phyloP scores from a whole-genome alignment of 2,113 vertebrate species.

The Solea senegalensis region DNA sequence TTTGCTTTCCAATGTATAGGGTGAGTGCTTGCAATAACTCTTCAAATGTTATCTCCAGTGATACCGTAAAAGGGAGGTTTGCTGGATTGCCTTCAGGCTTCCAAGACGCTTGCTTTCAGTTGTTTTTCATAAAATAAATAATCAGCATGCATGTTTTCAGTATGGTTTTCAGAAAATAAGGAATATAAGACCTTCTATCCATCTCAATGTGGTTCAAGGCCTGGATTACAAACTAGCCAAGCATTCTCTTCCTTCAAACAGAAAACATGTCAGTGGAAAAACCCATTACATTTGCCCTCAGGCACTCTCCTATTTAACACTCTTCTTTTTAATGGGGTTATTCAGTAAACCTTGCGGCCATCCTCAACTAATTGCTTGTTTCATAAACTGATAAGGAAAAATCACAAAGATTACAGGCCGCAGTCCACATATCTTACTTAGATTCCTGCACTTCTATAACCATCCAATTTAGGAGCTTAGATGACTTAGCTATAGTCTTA shows the following conservation, averaged over 20 bases:
- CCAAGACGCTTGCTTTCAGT: neutral
- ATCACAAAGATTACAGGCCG: conserved; percentile 55
- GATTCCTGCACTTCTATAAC: conserved; percentile 47
- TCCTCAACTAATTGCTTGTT: conserved; percentile 73
- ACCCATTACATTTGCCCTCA: conserved; percentile 68
- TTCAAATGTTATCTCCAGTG: conserved; percentile 33
- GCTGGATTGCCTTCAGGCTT: neutral
- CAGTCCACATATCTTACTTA: conserved; percentile 60
- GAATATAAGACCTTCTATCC: conserved; percentile 19
- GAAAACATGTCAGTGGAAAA: conserved; percentile 70
- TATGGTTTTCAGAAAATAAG: conserved; percentile 40
- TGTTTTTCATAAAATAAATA: conserved; percentile 22
- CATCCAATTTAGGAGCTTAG: conserved; percentile 65
- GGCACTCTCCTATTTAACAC: conserved; percentile 70
- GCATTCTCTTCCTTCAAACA: conserved; percentile 48
- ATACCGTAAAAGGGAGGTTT: conserved; percentile 9
- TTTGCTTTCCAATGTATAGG: conserved; percentile 41
- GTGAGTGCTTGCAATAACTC: conserved; percentile 25
- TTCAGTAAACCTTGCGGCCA: conserved; percentile 65
- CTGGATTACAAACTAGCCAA: conserved; percentile 46
- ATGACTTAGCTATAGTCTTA: conserved; percentile 53
- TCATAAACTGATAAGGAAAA: conserved; percentile 73
- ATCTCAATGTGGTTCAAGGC: conserved; percentile 37
- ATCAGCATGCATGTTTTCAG: conserved; percentile 26
- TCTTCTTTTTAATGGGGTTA: conserved; percentile 69